Conservation (phyloP, 2,888 invertebrate genomes). For the Megamerina dolium region DNA sequence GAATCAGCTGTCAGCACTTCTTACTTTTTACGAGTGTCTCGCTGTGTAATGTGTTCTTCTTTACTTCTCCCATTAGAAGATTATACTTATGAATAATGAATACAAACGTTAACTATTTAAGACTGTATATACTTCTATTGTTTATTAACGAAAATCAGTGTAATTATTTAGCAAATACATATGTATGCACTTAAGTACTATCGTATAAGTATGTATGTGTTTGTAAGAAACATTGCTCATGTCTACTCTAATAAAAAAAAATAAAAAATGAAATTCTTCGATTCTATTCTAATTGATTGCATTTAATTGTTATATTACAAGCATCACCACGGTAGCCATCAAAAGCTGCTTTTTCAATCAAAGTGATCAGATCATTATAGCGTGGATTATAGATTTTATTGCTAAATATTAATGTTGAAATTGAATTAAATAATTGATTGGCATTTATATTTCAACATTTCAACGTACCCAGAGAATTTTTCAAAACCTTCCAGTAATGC, state of each 20-base stretch:
- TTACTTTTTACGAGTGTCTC: too few species aligned
- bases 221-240: slow-evolving; percentile 2
- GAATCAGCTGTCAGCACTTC: too few species aligned
- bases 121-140: slow-evolving; percentile 14
- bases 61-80: too few species aligned
- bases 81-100: slow-evolving; percentile 2
- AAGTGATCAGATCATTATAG: slow-evolving; percentile 59
- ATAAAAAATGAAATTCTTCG: too few species aligned
- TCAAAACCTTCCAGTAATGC: slow-evolving; percentile 66
- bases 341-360: slow-evolving; percentile 62
- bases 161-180: neutral
- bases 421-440: too few species aligned
- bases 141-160: slow-evolving; percentile 5
- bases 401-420: neutral
- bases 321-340: slow-evolving; percentile 58
- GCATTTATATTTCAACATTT: too few species aligned
- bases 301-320: slow-evolving; percentile 55
- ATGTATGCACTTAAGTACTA: neutral
- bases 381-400: slow-evolving; percentile 50
- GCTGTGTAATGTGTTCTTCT: too few species aligned
- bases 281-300: too few species aligned
- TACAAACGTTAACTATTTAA: slow-evolving; percentile 16
- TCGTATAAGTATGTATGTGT: neutral
- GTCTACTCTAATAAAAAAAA: slow-evolving; percentile 21
- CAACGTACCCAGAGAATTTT: slow-evolving; percentile 60